Evolutionary conservation across 1,140 invertebrate species (phyloP), one percentile per base, ranked within the genome.

Genomic region (Drosophila kepulauana): DNA sequence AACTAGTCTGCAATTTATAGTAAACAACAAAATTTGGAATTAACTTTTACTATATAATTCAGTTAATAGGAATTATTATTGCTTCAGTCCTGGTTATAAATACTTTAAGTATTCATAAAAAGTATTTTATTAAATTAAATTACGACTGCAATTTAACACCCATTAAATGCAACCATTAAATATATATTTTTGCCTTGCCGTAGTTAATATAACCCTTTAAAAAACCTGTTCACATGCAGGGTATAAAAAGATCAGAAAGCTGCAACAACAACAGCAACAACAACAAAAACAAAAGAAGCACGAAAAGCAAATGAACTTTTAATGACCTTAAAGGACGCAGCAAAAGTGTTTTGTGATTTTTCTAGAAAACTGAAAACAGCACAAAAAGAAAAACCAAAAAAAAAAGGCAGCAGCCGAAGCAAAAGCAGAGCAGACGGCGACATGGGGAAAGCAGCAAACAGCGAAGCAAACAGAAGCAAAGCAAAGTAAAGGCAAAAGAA

Each of bases 291-390:
- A 61, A 20, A 20, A 20, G 5, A 20, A 59, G 28, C 35, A 49
- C 59, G 46, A 45, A 30, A 15, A 52, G 20, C 35, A 52, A 59
- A 67, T 61, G 78, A 64, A 80, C 85, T 73, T 73, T 84, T 79
- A 89, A 88, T 88, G 84, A 88, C 84, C 84, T 88, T 88, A 78
- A 88, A 88, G 84, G 81, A 88, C 85, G 84, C 56, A 78, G 65
- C 52, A 84, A 85, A 89, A 79, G 75, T 81, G 74, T 79, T 70
- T 67, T 57, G 69, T 87, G 79, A 79, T 78, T 87, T 87, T 78
- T 87, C 65, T 80, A 77, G 72, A 74, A 78, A 77, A 79, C 66
- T 10, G 64, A 70, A 75, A 71, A 61, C 57, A 82, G 66, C 62
- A 66, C 46, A 46, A 48, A 5, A 57, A 51, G 54, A 38, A 15